Conservation (phyloP, 2,797 vertebrate genomes). For the Syngnathus acus region DNA sequence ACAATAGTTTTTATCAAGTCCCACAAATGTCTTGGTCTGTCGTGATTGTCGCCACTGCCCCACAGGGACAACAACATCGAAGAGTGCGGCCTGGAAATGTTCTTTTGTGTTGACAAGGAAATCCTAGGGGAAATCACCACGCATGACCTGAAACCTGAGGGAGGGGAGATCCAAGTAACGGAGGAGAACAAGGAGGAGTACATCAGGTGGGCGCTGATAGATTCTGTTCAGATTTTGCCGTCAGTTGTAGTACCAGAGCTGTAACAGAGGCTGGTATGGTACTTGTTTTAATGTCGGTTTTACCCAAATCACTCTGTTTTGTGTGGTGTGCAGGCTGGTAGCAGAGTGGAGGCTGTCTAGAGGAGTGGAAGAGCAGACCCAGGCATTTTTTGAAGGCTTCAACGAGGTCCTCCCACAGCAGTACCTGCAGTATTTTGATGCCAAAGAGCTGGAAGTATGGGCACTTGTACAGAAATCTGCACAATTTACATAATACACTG, state of each 20-base stretch:
- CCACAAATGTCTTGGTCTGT: background rate
- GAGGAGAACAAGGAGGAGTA: constrained; percentile 99
- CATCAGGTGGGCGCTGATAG: constrained; percentile 77
- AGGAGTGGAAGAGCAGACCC: constrained; percentile 93
- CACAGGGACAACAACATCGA: constrained; percentile 92
- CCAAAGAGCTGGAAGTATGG: constrained; percentile 91
- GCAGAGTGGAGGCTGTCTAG: constrained; percentile 96
- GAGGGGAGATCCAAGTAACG: constrained; percentile 88
- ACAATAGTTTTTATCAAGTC: background rate
- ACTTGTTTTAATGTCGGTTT: background rate
- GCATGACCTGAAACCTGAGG: constrained; percentile 88
- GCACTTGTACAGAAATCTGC: background rate
- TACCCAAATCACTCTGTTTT: background rate
- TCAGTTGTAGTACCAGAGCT: background rate
- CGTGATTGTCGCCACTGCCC: background rate
- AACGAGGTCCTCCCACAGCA: constrained; percentile 96
- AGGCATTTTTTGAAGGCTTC: constrained; percentile 97
- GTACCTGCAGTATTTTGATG: constrained; percentile 96
- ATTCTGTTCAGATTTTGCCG: background rate
- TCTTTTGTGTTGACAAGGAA: constrained; percentile 96
- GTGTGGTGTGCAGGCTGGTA: constrained; percentile 79
- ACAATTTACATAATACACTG: background rate
- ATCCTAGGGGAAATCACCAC: constrained; percentile 94
- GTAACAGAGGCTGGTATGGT: background rate
- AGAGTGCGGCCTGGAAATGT: constrained; percentile 98